Conservation (phyloP, 2,113 vertebrate genomes). For the Arothron firmamentum region DNA sequence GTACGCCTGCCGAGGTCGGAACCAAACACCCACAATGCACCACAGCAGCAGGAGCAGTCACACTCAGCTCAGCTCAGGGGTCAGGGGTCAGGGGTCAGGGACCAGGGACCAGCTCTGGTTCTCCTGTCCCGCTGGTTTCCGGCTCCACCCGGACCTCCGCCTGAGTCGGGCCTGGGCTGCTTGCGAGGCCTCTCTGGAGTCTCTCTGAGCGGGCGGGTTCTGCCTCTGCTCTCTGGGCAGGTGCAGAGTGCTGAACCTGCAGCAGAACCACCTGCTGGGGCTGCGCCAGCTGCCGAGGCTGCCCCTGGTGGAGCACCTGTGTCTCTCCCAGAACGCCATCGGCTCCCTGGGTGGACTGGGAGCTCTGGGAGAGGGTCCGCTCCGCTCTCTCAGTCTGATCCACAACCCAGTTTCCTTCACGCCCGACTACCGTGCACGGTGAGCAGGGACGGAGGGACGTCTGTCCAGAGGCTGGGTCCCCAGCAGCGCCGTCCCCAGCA, state of each 20-base stretch:
- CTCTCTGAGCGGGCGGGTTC: too few relatives aligned
- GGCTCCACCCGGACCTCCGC: too few relatives aligned
- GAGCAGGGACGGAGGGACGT: conserved; percentile 29
- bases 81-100: too few relatives aligned
- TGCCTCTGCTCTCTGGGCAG: conserved; percentile 60
- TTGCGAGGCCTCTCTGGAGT: too few relatives aligned
- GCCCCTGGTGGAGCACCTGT: conserved; percentile 86
- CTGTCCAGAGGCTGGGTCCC: not conserved
- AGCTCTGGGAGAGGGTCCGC: conserved; percentile 72
- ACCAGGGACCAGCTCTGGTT: too few relatives aligned
- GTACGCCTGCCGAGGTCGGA: conserved; percentile 89
- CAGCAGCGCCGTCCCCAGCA: too few relatives aligned
- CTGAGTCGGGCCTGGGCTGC: too few relatives aligned
- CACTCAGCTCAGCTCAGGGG: too few relatives aligned
- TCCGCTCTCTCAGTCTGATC: conserved; percentile 82
- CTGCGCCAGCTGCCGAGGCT: conserved; percentile 90
- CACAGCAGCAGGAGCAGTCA: too few relatives aligned
- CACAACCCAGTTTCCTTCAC: conserved; percentile 91
- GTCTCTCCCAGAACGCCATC: conserved; percentile 88
- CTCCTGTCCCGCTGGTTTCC: too few relatives aligned
- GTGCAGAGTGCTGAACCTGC: conserved; percentile 89
- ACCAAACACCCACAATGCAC: conserved; percentile 6
- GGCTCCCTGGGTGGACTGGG: conserved; percentile 79
- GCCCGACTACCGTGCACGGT: conserved; percentile 84
- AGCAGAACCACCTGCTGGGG: conserved; percentile 85